These are phyloP conservation scores for Nibea coibor DNA, from an alignment of 2,113 vertebrate species.

Conservation along the genomic window DNA sequence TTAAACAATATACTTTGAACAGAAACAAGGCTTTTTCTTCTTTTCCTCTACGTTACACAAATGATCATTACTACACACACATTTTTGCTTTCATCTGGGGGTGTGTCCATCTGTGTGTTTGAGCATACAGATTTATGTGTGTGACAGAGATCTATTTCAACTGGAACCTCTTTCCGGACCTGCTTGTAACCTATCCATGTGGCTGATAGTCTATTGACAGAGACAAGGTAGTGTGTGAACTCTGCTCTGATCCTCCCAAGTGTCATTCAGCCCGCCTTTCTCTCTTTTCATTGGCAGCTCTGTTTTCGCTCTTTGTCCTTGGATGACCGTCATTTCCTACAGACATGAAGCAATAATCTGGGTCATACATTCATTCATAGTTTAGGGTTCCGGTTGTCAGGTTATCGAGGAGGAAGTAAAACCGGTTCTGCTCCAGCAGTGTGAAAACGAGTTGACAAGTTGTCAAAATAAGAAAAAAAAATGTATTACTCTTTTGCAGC, in stretches of 20 bases:
- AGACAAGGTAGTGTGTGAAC: slow-evolving; percentile 54
- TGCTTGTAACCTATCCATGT: slow-evolving; percentile 48
- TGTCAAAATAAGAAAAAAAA: not conserved
- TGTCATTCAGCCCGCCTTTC: slow-evolving; percentile 56
- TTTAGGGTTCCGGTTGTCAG: not conserved
- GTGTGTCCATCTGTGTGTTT: slow-evolving; percentile 26
- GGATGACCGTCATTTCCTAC: slow-evolving; percentile 7
- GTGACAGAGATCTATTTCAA: slow-evolving; percentile 38
- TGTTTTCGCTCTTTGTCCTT: slow-evolving; percentile 59
- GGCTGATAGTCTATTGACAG: slow-evolving; percentile 40
- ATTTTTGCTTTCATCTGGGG: not conserved
- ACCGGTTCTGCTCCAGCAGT: not conserved
- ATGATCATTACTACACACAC: not conserved
- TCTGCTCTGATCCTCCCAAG: slow-evolving; percentile 32
- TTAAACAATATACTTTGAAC: not conserved
- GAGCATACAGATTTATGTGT: slow-evolving; percentile 8
- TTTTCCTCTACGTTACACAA: not conserved
- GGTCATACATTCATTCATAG: not conserved
- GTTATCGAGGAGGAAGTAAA: not conserved
- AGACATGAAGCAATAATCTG: not conserved
- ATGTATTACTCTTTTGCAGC: not conserved
- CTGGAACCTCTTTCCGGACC: slow-evolving; percentile 37
- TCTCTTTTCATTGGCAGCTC: slow-evolving; percentile 60
- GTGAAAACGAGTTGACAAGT: not conserved
- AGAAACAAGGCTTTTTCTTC: not conserved